These are phyloP conservation scores for Ceyx erithaca DNA, from an alignment of 2,797 vertebrate species.

Conservation along the genomic window DNA sequence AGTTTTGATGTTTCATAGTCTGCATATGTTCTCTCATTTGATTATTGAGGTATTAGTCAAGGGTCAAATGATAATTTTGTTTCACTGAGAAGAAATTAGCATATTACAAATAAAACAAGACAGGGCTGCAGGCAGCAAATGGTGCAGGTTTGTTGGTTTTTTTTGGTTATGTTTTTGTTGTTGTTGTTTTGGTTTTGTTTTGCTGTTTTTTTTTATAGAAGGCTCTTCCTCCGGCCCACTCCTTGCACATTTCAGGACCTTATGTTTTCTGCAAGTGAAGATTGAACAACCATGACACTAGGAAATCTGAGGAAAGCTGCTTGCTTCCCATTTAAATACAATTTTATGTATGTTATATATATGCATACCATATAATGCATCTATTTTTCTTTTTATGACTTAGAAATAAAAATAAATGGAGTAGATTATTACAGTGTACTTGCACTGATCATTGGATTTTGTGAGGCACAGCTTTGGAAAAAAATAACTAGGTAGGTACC, in stretches of 20 bases:
- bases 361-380: not conserved
- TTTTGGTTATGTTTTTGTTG: too few species aligned
- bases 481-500: not conserved
- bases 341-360: not conserved
- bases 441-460: not conserved
- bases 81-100: constrained; percentile 21
- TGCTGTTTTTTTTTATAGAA: not conserved
- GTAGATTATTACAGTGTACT: constrained; percentile 14
- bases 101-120: constrained; percentile 27
- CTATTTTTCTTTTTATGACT: constrained; percentile 24
- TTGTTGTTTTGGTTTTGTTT: too few species aligned
- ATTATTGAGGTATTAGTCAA: constrained; percentile 6
- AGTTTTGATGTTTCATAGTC: not conserved
- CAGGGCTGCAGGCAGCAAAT: not conserved
- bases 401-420: constrained; percentile 40
- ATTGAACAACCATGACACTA: not conserved
- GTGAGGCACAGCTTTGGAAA: not conserved
- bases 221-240: not conserved
- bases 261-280: not conserved
- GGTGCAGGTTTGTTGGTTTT: not conserved
- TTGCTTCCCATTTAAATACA: not conserved
- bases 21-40: not conserved
- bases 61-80: constrained; percentile 30
- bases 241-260: not conserved
- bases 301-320: not conserved